Evolutionary conservation across 2,888 invertebrate genomes (phyloP).

Genomic region (Cerastis rubricosa): DNA sequence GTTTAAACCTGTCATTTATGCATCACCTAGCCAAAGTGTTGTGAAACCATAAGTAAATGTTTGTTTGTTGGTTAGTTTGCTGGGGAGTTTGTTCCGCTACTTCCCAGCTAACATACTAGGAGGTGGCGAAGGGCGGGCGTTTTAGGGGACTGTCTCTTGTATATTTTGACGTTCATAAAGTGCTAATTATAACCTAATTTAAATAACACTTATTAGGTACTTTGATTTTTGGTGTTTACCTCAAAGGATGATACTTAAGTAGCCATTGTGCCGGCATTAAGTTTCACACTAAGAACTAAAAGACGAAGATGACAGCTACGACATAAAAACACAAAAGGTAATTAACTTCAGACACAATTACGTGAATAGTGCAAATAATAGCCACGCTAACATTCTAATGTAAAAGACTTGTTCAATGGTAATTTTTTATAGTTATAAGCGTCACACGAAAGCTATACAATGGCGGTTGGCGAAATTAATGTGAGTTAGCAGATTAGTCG

Average conservation of each 20-base stretch:
- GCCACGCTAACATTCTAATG: conserved; percentile 23
- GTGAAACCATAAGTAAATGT: background rate
- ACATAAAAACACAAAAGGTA: conserved; percentile 31
- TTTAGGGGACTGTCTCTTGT: background rate
- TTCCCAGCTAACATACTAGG: background rate
- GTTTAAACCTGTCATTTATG: background rate
- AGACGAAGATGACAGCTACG: conserved; percentile 2
- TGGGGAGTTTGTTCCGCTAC: background rate
- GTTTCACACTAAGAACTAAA: conserved; percentile 14
- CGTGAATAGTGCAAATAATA: conserved; percentile 29
- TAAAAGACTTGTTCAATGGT: conserved; percentile 30
- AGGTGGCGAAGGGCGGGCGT: background rate
- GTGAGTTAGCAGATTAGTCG: conserved; percentile 26
- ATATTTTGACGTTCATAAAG: background rate
- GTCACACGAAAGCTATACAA: conserved; percentile 24
- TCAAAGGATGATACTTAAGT: background rate
- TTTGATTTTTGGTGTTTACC: background rate
- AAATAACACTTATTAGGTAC: background rate
- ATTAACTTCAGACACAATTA: conserved; percentile 21
- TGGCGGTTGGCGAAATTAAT: conserved; percentile 26
- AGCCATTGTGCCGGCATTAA: conserved; percentile 1
- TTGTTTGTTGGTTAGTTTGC: background rate
- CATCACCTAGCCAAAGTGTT: background rate
- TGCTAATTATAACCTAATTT: background rate
- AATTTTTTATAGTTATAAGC: conserved; percentile 7